Evolutionary conservation across 1,140 invertebrate genomes (phyloP), one percentile per base, ranked within the genome.

Genomic region (Trachymyrmex septentrionalis): DNA sequence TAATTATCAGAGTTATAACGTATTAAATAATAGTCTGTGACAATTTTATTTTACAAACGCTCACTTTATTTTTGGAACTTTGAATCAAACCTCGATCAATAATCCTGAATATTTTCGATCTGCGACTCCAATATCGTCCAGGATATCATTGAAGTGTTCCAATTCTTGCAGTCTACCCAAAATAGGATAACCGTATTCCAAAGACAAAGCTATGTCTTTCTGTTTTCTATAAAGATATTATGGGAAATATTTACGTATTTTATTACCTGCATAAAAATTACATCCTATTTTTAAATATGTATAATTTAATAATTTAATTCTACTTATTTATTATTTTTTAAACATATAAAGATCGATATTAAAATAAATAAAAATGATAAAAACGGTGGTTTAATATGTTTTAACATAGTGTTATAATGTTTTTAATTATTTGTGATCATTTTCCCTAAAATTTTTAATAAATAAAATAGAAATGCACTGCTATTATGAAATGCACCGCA

Each of bases 111-210:
- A 93, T 73, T 66, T 88, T 53, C 95, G 85, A 50, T 86, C 71
- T 7, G 21, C 0, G 5, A 92, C n/a, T 24, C 92, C 89, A 19
- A 93, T 94, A 7, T 92, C 91, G 44, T 95, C 90, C n/a, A 93
- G 48, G 10, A 95, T 86, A 0, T 92, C 87, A 10, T 88, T 64
- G 44, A 94, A 95, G 0, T 87, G 48, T 19, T 94, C 92, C 12
- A 95, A 16, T 82, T 95, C 94, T 61, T 91, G n/a, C 1, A 85
- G 64, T 76, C 94, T 88, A 6, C 91, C 93, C 14, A 94, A 72
- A 85, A 96, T 88, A 24, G 93, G 87, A 71, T 92, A 93, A 3
- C 38, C 50, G 9, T 88, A 81, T 1, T 91, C 53, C 0, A 88
- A 9, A 38, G 53, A 80, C 7, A 7, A 34, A 5, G 4, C 14